Evolutionary conservation across 2,888 invertebrate species (phyloP).

Genomic region (Strigamia maritima): DNA sequence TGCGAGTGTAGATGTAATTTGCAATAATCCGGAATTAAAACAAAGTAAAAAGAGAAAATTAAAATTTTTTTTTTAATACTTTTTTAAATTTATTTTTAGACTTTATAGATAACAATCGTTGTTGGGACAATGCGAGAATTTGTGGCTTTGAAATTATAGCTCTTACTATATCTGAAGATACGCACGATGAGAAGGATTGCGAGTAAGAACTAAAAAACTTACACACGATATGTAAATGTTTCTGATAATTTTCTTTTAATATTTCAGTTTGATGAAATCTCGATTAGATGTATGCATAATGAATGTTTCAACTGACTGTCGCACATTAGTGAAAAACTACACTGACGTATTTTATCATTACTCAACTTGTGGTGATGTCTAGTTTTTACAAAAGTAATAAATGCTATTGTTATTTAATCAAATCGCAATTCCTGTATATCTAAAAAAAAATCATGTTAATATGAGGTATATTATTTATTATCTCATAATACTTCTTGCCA

Average conservation of each 20-base stretch:
- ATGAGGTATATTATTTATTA: too few relatives aligned
- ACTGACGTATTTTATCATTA: background rate
- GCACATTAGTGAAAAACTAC: background rate
- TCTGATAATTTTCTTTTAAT: background rate
- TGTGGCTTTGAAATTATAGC: background rate
- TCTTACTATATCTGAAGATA: background rate
- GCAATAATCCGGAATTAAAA: background rate
- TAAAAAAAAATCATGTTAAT: too few relatives aligned
- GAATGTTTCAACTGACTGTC: background rate
- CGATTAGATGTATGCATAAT: background rate
- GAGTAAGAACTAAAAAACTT: background rate
- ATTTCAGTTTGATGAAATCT: background rate
- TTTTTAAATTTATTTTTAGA: background rate
- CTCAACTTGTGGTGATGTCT: background rate
- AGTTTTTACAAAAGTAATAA: too few relatives aligned
- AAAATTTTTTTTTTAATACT: background rate
- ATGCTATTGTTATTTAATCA: too few relatives aligned
- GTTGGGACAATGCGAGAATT: background rate
- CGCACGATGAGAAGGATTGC: background rate
- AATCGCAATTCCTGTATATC: too few relatives aligned
- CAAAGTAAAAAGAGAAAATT: background rate
- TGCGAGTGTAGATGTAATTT: background rate
- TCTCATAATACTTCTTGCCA: too few relatives aligned
- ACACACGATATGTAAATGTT: background rate
- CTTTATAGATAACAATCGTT: background rate